Evolutionary conservation across 2,113 vertebrate species (phyloP).

Genomic region (rat (Rattus norvegicus)): GRCr8 NC_086019.1:223391001-223391500

Average conservation of each 20-base stretch:
- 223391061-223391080: constrained; percentile 93
- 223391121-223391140: constrained; percentile 95
- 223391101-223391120: constrained; percentile 89
- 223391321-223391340: constrained; percentile 36
- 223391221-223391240: constrained; percentile 93
- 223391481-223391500: constrained; percentile 13
- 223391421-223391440: constrained; percentile 32
- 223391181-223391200: constrained; percentile 92
- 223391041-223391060: constrained; percentile 91
- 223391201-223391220: constrained; percentile 90
- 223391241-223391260: constrained; percentile 93
- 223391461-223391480: not conserved
- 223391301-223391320: constrained; percentile 18
- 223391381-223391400: constrained; percentile 8
- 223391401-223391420: constrained; percentile 15
- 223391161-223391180: constrained; percentile 94
- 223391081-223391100: constrained; percentile 92
- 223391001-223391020: constrained; percentile 98
- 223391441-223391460: not conserved
- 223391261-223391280: constrained; percentile 83
- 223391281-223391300: constrained; percentile 87
- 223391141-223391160: constrained; percentile 87
- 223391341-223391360: constrained; percentile 22
- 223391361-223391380: constrained; percentile 29
- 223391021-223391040: constrained; percentile 95